Percentiles rank a stretch among this genome's conserved stretches.
These are phyloP conservation scores for Sinelater perroti DNA, from an alignment of 2,888 invertebrate species.

Conservation along the genomic window DNA sequence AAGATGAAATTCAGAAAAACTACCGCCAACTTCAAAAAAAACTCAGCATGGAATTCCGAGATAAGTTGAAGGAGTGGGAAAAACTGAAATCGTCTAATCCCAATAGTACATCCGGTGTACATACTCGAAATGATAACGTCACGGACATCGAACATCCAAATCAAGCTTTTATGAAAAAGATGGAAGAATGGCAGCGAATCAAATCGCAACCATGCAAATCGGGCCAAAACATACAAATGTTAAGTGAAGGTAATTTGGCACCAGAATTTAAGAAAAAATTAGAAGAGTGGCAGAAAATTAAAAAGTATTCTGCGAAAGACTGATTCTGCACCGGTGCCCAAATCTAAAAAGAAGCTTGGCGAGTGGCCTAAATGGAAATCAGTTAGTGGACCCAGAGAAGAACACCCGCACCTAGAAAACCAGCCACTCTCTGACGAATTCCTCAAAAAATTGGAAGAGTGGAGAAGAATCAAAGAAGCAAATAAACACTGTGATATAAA, in stretches of 20 bases:
- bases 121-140: constrained; percentile 33
- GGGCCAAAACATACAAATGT: constrained; percentile 53
- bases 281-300: constrained; percentile 85
- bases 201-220: constrained; percentile 52
- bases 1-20: constrained; percentile 71
- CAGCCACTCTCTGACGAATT: constrained; percentile 83
- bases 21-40: constrained; percentile 77
- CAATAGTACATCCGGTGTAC: constrained; percentile 43
- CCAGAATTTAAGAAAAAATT: constrained; percentile 85
- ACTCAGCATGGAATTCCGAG: constrained; percentile 78
- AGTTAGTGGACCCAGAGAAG: constrained; percentile 50
- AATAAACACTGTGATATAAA: constrained; percentile 37
- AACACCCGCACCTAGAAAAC: constrained; percentile 64
- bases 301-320: constrained; percentile 60
- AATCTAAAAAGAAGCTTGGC: constrained; percentile 61
- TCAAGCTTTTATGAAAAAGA: constrained; percentile 59
- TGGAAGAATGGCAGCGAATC: constrained; percentile 65
- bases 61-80: constrained; percentile 70
- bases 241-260: constrained; percentile 74
- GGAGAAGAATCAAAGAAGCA: constrained; percentile 76
- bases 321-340: constrained; percentile 19
- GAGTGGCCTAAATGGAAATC: constrained; percentile 73
- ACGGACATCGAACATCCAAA: constrained; percentile 55
- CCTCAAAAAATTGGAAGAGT: constrained; percentile 83
- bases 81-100: constrained; percentile 52